Evolutionary conservation across 2,888 invertebrate genomes (phyloP).

Genomic region (Salpingus planirostris): DNA sequence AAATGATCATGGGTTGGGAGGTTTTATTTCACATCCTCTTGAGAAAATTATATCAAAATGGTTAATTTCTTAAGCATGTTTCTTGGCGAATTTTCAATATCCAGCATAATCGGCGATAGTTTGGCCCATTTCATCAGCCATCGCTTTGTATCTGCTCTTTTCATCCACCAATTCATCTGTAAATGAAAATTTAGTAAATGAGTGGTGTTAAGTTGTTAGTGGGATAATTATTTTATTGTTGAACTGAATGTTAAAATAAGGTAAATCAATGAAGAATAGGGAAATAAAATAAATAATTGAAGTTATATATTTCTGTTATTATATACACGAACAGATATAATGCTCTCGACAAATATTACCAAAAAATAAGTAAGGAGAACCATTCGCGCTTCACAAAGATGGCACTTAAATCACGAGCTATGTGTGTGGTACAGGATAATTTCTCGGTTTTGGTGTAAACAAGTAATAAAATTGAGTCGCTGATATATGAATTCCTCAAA

Average conservation of each 20-base stretch:
- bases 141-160: constrained; percentile 95
- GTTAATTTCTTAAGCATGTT: no score
- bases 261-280: constrained; percentile 9
- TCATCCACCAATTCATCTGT: constrained; percentile 82
- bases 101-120: constrained; percentile 93
- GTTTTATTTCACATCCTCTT: no score
- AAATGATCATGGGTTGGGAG: no score
- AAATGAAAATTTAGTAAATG: no score
- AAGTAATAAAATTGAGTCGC: constrained; percentile 10
- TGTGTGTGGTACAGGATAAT: no score
- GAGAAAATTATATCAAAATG: no score
- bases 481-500: no score
- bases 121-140: constrained; percentile 95
- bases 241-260: constrained; percentile 6
- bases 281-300: constrained; percentile 22
- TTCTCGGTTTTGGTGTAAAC: no score
- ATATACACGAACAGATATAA: constrained; percentile 5
- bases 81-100: constrained; percentile 48
- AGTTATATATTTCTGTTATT: constrained; percentile 20
- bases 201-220: no score
- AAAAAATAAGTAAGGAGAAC: constrained; percentile 14
- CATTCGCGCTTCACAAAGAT: constrained; percentile 9
- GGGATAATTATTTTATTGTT: not conserved
- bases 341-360: constrained; percentile 2
- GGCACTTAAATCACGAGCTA: no score